Percentiles rank a stretch among this genome's conserved stretches.
phyloP scores from a whole-genome alignment of 2,888 invertebrate species.

The Oligia strigilis region DNA sequence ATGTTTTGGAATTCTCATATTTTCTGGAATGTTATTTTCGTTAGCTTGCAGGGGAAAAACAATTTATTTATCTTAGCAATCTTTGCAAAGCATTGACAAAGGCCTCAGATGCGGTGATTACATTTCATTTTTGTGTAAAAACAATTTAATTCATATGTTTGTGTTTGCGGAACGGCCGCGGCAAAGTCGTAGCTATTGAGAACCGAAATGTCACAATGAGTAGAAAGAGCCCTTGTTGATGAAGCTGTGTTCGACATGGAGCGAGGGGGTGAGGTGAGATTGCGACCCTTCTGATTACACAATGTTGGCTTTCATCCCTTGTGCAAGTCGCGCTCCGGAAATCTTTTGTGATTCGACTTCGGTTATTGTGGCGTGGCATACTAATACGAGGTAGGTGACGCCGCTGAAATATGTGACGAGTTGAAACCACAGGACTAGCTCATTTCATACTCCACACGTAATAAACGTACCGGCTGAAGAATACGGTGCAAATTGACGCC shows the following conservation, averaged over 20 bases:
- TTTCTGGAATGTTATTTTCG: slow-evolving; percentile 9
- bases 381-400: slow-evolving; percentile 87
- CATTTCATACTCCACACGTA: slow-evolving; percentile 73
- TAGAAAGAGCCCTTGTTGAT: slow-evolving; percentile 88
- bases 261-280: slow-evolving; percentile 86
- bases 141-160: slow-evolving; percentile 63
- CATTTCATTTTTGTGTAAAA: slow-evolving; percentile 43
- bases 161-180: slow-evolving; percentile 49
- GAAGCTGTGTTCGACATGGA: slow-evolving; percentile 88
- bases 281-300: slow-evolving; percentile 91
- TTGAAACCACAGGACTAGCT: slow-evolving; percentile 72
- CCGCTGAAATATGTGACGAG: slow-evolving; percentile 82
- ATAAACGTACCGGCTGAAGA: slow-evolving; percentile 60
- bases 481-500: slow-evolving; percentile 60
- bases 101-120: slow-evolving; percentile 37
- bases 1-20: slow-evolving; percentile 45
- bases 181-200: slow-evolving; percentile 75
- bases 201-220: slow-evolving; percentile 86
- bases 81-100: neutral
- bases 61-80: slow-evolving; percentile 2
- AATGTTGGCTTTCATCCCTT: slow-evolving; percentile 90
- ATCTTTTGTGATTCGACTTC: slow-evolving; percentile 90
- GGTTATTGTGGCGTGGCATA: slow-evolving; percentile 89
- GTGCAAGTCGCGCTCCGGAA: slow-evolving; percentile 90
- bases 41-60: neutral